Evolutionary conservation across 2,113 vertebrate species (phyloP).

Genomic region (Tiliqua scincoides): DNA sequence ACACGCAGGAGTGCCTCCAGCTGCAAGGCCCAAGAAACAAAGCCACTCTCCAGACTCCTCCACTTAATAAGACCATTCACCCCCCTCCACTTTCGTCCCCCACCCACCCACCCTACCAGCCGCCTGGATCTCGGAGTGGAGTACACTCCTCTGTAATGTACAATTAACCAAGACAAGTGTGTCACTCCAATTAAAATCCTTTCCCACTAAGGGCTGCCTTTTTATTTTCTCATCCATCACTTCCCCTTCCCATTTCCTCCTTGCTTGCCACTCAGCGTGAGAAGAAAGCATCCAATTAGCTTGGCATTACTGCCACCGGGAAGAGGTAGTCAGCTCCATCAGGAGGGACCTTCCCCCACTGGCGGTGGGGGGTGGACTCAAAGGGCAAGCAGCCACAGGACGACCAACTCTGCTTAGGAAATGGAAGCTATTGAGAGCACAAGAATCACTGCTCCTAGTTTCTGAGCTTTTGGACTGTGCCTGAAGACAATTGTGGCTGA

Average conservation of each 20-base stretch:
- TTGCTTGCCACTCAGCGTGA: background rate
- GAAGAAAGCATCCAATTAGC: conserved; percentile 20
- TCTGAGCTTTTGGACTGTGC: background rate
- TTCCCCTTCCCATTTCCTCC: background rate
- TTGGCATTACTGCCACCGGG: background rate
- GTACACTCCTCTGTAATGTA: conserved; percentile 19
- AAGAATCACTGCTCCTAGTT: background rate
- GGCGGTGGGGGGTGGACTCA: too few relatives aligned
- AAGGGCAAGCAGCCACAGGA: background rate
- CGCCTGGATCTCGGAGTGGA: conserved; percentile 7
- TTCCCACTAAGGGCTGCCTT: background rate
- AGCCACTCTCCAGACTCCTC: conserved; percentile 23
- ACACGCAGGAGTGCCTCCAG: background rate
- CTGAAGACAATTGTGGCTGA: background rate
- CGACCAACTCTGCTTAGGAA: background rate
- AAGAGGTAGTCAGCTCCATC: background rate
- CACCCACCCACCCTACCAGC: background rate
- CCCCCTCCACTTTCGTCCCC: too few relatives aligned
- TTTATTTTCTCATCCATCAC: background rate
- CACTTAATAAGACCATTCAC: conserved; percentile 43
- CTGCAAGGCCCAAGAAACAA: conserved; percentile 30
- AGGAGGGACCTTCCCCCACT: background rate
- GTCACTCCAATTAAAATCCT: conserved; percentile 54
- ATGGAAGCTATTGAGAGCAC: background rate
- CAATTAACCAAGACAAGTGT: conserved; percentile 34